Evolutionary conservation across 2,797 vertebrate genomes (phyloP), one percentile per base, ranked within the genome.

Genomic region (Hoplostethus mediterraneus): DNA sequence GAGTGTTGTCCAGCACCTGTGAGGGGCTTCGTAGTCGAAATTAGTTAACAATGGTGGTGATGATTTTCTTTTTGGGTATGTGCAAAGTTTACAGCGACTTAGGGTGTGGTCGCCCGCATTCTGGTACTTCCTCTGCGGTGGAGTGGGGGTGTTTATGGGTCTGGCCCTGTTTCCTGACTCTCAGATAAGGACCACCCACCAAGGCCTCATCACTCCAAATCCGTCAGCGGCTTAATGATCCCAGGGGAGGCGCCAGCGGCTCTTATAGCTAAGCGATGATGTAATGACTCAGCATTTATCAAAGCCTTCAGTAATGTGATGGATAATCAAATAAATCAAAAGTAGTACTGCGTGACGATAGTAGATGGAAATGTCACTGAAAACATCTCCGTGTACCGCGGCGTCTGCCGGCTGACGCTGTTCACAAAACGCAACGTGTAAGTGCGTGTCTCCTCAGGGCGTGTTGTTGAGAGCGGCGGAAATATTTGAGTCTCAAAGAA

Each of bases 171-270:
- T 93, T 94, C 93, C 92, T 92, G 88, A 77, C 68, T 86, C 78
- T 75, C 66, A 83, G 92, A 93, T 93, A 92, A 91, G 80, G 93
- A 91, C 93, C 93, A 93, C 93, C 91, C 91, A 93, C 70, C 65
- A 16, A 83, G 88, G 62, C 71, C 75, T 89, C 88, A 87, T 92
- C 87, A 62, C 73, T 90, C 76, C 80, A 85, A 83, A 90, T 88
- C 88, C 69, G 71, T 90, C 88, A 89, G 87, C 83, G 74, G 80
- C 45, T 75, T 85, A 85, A 89, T 83, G 87, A 91, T 86, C 85
- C 75, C 65, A 1, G 55, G 75, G 82, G 81, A 89, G 77, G 75
- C 74, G 76, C 71, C 77, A 17, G 64, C 80, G 75, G 21, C 85
- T 82, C 79, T 67, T 75, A 77, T 53, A 78, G 81, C 73, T 47